Conservation (phyloP, 2,888 invertebrate species). For the Volucella zonaria region DNA sequence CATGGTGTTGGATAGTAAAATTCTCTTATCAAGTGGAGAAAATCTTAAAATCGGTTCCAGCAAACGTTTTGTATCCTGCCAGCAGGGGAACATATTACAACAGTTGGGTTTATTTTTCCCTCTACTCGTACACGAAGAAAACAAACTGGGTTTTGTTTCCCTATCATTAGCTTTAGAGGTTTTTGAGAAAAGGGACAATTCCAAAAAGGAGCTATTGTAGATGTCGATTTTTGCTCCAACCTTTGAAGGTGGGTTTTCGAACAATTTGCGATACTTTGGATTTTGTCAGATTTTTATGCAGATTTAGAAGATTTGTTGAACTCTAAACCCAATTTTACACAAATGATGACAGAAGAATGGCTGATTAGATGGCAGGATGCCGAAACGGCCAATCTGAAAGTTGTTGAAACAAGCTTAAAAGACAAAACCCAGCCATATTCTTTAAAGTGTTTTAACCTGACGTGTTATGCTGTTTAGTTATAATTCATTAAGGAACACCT, state of each 20-base stretch:
- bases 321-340: no score
- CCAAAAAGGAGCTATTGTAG: neutral
- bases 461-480: no score
- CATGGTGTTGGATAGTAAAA: neutral
- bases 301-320: no score
- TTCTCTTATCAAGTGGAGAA: slow-evolving; percentile 14
- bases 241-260: neutral
- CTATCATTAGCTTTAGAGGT: slow-evolving; percentile 44
- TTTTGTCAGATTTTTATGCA: no score
- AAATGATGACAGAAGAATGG: no score
- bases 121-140: slow-evolving; percentile 3
- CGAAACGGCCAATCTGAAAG: no score
- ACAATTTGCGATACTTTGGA: no score
- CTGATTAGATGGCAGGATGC: no score
- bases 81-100: slow-evolving; percentile 4
- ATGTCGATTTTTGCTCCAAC: neutral
- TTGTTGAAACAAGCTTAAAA: no score
- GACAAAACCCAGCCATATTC: no score
- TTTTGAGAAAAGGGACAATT: neutral
- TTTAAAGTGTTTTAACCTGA: no score
- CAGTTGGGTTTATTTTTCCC: slow-evolving; percentile 1
- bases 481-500: no score
- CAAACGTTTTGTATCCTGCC: slow-evolving; percentile 20
- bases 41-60: slow-evolving; percentile 31
- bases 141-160: slow-evolving; percentile 16